Conservation (phyloP, 2,113 vertebrate species). For the Todiramphus chloris region DNA sequence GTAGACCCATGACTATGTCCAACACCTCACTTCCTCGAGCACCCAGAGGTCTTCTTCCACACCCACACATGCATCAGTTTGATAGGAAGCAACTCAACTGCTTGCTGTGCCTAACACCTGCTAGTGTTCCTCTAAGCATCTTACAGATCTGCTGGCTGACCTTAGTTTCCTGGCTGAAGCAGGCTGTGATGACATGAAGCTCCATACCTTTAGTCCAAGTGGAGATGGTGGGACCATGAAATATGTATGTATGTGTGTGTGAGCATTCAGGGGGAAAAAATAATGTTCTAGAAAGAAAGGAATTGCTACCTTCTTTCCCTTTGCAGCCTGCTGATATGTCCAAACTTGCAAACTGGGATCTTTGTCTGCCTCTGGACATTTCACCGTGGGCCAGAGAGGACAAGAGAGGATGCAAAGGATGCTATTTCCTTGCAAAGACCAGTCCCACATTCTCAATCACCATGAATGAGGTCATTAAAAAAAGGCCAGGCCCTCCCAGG, state of each 20-base stretch:
- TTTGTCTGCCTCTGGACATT: neutral
- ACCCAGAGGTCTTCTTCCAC: neutral
- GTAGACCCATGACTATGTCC: too few relatives aligned
- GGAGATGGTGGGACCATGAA: neutral
- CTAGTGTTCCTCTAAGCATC: neutral
- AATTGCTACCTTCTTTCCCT: neutral
- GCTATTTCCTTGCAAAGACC: neutral
- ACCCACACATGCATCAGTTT: neutral
- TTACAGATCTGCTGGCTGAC: neutral
- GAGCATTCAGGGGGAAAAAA: neutral
- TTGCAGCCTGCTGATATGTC: neutral
- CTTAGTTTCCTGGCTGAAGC: neutral
- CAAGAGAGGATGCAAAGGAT: fast-evolving
- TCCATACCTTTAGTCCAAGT: neutral
- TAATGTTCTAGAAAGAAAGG: neutral
- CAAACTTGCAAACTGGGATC: neutral
- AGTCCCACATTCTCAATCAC: neutral
- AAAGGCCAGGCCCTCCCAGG: neutral
- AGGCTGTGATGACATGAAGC: neutral
- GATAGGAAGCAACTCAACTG: neutral
- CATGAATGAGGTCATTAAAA: neutral
- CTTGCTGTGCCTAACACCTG: neutral
- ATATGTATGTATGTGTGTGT: neutral
- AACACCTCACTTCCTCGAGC: too few relatives aligned
- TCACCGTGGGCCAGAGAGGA: neutral